Evolutionary conservation across 1,140 invertebrate species (phyloP), one percentile per base, ranked within the genome.

Genomic region (Drosophila aff.): DNA sequence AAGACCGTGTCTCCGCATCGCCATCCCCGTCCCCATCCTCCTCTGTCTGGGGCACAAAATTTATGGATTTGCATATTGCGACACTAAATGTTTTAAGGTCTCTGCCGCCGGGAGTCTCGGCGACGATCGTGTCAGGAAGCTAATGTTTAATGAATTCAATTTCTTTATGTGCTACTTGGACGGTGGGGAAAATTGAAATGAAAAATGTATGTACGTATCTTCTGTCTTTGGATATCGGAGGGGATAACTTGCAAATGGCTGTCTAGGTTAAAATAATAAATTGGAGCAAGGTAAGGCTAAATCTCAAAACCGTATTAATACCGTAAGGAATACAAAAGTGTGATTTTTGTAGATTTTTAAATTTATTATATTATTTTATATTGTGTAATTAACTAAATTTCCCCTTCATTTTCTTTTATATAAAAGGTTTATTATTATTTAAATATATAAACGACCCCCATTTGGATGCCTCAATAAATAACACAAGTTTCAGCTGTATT

Each of bases 131-230:
- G 87, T 91, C 86, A 91, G 86, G 86, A 83, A 91, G 86, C 86
- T 85, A 91, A 89, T 91, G 86, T 85, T 91, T 91, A 91, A 91
- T 91, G 87, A 91, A 91, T 87, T 91, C 87, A 91, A 91, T 91
- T 91, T 91, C 74, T 87, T 91, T 91, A 91, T 91, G 87, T 52
- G 86, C 85, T 90, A 85, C 85, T 76, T 89, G 78, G 44, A 52
- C 50, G 43, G 67, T 44, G 57, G 49, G 43, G 47, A 57, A 68
- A 52, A 13, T 28, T 33, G 18, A 65, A 61, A 71, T 63, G 58
- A 81, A 49, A 62, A 81, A 72, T 81, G 66, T 38, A 33, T 3
- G 26, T 69, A 58, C 58, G 62, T 76, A 26, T n/a, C 15, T 52
- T 41, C 13, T 11, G 44, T 7, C 26, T 59, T 58, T 23, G 21